A percentile compares a stretch with the other conserved stretches of the same genome.
Evolutionary conservation across 92 coral and sea anemone species (phyloP).

Genomic region (Galaxea fascicularis): DNA sequence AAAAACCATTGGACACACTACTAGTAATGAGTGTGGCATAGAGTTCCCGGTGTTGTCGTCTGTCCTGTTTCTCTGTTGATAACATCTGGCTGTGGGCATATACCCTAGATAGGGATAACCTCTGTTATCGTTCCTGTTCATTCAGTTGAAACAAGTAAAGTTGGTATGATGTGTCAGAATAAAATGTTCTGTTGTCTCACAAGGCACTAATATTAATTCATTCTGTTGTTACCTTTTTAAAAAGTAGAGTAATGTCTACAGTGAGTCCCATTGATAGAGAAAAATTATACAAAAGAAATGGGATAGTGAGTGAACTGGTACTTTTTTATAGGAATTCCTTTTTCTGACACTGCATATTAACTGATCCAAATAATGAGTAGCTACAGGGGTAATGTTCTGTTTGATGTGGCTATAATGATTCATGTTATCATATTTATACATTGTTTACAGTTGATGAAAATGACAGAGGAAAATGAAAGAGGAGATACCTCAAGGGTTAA

Average conservation of each 20-base stretch:
- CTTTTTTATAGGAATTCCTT: not conserved
- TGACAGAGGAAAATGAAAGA: no score
- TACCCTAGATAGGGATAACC: no score
- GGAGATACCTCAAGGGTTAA: not conserved
- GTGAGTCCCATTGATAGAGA: not conserved
- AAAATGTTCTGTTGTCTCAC: not conserved
- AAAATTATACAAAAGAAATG: not conserved
- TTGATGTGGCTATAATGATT: slow-evolving; percentile 1
- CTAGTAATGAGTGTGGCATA: no score
- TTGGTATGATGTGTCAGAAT: slow-evolving; percentile 1
- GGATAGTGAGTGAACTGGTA: not conserved
- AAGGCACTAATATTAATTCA: not conserved
- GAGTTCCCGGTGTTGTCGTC: no score
- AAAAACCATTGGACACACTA: no score
- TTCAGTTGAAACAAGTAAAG: no score
- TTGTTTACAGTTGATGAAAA: not conserved
- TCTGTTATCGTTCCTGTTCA: no score
- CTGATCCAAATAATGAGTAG: not conserved
- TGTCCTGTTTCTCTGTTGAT: no score
- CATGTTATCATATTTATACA: not conserved
- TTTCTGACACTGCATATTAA: not conserved
- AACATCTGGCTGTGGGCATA: no score
- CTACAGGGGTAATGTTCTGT: not conserved
- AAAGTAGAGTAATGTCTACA: not conserved
- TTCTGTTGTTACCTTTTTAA: not conserved